These are phyloP conservation scores for Subacronicta megacephala DNA, from an alignment of 2,888 invertebrate genomes.

Conservation along the genomic window DNA sequence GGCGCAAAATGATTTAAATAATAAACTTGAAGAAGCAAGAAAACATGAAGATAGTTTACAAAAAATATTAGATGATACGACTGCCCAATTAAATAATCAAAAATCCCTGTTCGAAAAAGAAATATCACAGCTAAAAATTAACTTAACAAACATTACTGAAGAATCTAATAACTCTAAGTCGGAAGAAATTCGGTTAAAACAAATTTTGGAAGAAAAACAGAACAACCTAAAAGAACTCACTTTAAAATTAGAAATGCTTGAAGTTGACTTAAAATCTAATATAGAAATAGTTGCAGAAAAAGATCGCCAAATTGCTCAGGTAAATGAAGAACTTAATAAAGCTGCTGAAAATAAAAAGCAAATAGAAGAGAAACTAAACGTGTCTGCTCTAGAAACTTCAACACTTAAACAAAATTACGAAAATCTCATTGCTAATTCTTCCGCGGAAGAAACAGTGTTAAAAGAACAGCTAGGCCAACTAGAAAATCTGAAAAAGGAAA, in stretches of 20 bases:
- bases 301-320: conserved; percentile 81
- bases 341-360: conserved; percentile 80
- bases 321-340: conserved; percentile 79
- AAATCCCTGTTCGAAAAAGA: conserved; percentile 80
- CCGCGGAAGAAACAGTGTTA: conserved; percentile 80
- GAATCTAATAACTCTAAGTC: conserved; percentile 71
- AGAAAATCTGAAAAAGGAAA: conserved; percentile 76
- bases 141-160: conserved; percentile 67
- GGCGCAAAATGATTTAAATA: conserved; percentile 85
- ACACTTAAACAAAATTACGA: conserved; percentile 82
- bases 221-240: conserved; percentile 77
- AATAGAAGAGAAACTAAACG: conserved; percentile 85
- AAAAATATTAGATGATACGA: conserved; percentile 82
- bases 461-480: conserved; percentile 79
- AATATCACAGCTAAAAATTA: conserved; percentile 72
- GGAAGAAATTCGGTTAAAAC: conserved; percentile 70
- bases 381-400: conserved; percentile 72
- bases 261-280: conserved; percentile 84
- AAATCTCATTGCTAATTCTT: conserved; percentile 78
- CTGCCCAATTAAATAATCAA: conserved; percentile 81
- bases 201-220: conserved; percentile 78
- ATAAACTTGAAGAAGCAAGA: conserved; percentile 84
- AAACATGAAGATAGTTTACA: conserved; percentile 85
- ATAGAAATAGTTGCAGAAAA: conserved; percentile 83
- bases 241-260: conserved; percentile 82